These are phyloP conservation scores for Microcebus ravelobensis DNA, from an alignment of 2,113 vertebrate species.

Conservation along the genomic window DNA sequence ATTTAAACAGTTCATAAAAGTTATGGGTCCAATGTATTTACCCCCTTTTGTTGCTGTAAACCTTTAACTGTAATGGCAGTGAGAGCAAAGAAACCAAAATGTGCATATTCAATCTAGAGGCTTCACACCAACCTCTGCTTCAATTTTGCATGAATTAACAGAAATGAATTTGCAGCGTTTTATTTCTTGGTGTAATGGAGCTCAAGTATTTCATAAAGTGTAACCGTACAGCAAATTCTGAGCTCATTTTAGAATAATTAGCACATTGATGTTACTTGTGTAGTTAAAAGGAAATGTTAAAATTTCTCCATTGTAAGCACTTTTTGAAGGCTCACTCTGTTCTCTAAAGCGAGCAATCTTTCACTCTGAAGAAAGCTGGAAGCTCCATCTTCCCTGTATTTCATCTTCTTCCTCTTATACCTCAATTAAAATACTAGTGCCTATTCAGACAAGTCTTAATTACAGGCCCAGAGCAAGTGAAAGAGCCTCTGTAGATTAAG, in stretches of 20 bases:
- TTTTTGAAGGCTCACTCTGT: conserved; percentile 66
- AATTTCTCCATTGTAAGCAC: conserved; percentile 73
- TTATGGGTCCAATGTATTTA: conserved; percentile 55
- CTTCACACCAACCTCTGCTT: conserved; percentile 62
- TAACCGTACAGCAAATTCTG: conserved; percentile 80
- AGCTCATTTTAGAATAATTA: conserved; percentile 82
- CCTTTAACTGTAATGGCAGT: conserved; percentile 56
- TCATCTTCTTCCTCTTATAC: conserved; percentile 46
- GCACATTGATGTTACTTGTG: conserved; percentile 70
- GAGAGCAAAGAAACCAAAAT: conserved; percentile 74
- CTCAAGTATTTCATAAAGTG: conserved; percentile 83
- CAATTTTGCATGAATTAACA: conserved; percentile 82
- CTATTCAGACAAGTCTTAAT: conserved; percentile 74
- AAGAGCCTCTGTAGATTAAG: conserved; percentile 42
- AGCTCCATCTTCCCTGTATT: conserved; percentile 50
- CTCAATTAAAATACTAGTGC: conserved; percentile 62
- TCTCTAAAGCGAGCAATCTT: conserved; percentile 64
- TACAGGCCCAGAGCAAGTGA: conserved; percentile 49
- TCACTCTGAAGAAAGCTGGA: conserved; percentile 50
- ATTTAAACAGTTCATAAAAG: conserved; percentile 79
- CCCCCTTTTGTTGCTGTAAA: conserved; percentile 70
- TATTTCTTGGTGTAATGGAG: conserved; percentile 79
- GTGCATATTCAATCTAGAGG: conserved; percentile 9
- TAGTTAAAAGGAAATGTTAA: conserved; percentile 76
- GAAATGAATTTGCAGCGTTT: conserved; percentile 81